Percentiles rank a stretch among this genome's conserved stretches.
Conservation (phyloP, 2,797 vertebrate genomes). For the Melanogrammus aeglefinus region DNA sequence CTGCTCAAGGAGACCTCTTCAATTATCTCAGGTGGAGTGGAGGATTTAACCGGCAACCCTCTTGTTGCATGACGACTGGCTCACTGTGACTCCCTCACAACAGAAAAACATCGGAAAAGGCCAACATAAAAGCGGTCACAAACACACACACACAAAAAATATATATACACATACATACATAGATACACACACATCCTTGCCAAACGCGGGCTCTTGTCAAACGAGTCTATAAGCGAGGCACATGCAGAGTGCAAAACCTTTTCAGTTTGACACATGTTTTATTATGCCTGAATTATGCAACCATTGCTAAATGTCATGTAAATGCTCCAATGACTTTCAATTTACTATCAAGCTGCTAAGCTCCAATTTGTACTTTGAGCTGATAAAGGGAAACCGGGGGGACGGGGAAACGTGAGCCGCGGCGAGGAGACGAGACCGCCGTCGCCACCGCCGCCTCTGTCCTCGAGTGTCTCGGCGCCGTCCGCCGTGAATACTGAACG, state of each 20-base stretch:
- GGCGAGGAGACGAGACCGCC: conserved; percentile 30
- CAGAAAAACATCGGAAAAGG: neutral
- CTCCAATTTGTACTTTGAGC: conserved; percentile 65
- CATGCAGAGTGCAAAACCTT: conserved; percentile 33
- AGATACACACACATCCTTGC: conserved; percentile 12
- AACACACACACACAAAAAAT: neutral
- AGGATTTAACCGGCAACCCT: neutral
- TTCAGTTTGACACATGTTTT: conserved; percentile 63
- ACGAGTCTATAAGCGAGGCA: conserved; percentile 27
- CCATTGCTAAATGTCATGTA: conserved; percentile 68
- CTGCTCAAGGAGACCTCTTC: neutral
- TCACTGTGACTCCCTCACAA: neutral
- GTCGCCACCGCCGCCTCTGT: conserved; percentile 19
- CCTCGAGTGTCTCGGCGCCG: conserved; percentile 40
- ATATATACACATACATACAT: neutral
- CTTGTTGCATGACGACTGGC: neutral
- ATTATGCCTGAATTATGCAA: conserved; percentile 62
- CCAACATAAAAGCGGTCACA: neutral
- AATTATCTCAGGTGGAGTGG: neutral
- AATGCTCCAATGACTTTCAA: conserved; percentile 72
- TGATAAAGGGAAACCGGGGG: conserved; percentile 66
- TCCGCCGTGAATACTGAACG: conserved; percentile 52
- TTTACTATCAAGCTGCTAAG: conserved; percentile 63
- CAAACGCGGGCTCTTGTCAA: conserved; percentile 1
- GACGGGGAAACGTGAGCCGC: conserved; percentile 34